These are phyloP conservation scores for Sterna hirundo DNA, from an alignment of 2,113 vertebrate species.

Conservation along the genomic window DNA sequence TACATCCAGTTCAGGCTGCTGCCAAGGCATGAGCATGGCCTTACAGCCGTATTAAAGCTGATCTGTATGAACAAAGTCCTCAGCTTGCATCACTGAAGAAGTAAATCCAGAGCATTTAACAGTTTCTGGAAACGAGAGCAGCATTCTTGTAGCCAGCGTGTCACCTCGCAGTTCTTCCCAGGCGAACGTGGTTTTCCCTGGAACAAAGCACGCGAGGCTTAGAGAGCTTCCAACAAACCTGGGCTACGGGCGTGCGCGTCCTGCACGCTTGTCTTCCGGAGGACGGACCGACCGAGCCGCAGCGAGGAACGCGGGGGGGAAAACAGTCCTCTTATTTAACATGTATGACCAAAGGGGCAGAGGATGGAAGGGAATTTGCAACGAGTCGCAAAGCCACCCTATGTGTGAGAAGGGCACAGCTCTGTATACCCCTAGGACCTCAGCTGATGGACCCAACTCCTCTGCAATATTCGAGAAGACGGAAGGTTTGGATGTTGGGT, in stretches of 20 bases:
- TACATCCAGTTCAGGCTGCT: background rate
- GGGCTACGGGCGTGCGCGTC: background rate
- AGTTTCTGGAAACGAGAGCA: constrained; percentile 23
- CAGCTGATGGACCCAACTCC: background rate
- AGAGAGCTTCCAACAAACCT: background rate
- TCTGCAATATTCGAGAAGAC: background rate
- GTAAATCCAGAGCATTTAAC: constrained; percentile 13
- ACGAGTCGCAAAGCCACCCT: background rate
- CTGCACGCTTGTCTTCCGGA: fast-evolving
- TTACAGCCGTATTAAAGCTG: background rate
- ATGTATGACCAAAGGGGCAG: background rate
- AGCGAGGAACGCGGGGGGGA: fast-evolving
- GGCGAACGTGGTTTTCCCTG: constrained; percentile 7
- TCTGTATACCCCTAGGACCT: background rate
- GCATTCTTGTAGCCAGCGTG: constrained; percentile 16
- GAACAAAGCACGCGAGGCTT: background rate
- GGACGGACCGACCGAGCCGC: fast-evolving
- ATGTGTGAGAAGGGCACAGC: fast-evolving
- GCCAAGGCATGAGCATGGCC: background rate
- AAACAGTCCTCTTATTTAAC: background rate
- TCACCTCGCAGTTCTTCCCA: constrained; percentile 33
- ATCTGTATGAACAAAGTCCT: constrained; percentile 10
- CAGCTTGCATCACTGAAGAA: constrained; percentile 23
- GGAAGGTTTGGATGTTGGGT: background rate
- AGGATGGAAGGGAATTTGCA: background rate